Percentiles rank a stretch among this genome's conserved stretches.
These are phyloP conservation scores for Tychaedon coryphoeus DNA, from an alignment of 2,113 vertebrate species.

Conservation along the genomic window DNA sequence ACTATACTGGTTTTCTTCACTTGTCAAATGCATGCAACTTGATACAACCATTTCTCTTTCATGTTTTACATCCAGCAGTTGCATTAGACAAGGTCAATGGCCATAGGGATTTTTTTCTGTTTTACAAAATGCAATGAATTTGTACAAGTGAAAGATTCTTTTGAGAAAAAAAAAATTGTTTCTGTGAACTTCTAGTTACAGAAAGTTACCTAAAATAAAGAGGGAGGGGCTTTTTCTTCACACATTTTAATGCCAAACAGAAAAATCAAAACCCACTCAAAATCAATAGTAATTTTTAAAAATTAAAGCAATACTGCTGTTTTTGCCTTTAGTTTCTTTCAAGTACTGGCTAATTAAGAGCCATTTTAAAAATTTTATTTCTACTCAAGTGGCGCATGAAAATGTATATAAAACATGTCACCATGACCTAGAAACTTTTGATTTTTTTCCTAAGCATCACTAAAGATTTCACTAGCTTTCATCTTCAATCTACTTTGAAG, in stretches of 20 bases:
- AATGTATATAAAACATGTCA: neutral
- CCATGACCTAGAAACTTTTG: neutral
- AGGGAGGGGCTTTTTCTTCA: neutral
- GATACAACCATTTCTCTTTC: conserved; percentile 16
- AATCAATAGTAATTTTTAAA: neutral
- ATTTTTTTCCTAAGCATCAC: neutral
- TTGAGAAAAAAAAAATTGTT: neutral
- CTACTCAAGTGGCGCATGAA: neutral
- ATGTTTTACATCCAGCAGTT: conserved; percentile 15
- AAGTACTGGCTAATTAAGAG: neutral
- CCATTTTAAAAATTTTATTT: neutral
- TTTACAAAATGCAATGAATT: conserved; percentile 3
- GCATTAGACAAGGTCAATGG: conserved; percentile 1
- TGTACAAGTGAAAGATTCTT: neutral
- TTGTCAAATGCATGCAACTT: conserved; percentile 26
- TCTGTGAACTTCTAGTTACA: neutral
- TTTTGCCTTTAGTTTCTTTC: neutral
- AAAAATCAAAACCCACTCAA: neutral
- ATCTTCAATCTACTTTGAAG: neutral
- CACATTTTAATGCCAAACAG: neutral
- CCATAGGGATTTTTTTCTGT: neutral
- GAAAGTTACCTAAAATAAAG: neutral
- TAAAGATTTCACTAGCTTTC: neutral
- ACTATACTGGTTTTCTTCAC: conserved; percentile 38
- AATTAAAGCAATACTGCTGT: neutral